These are phyloP conservation scores for Scalopus aquaticus DNA, from an alignment of 2,113 vertebrate genomes.

Conservation along the genomic window DNA sequence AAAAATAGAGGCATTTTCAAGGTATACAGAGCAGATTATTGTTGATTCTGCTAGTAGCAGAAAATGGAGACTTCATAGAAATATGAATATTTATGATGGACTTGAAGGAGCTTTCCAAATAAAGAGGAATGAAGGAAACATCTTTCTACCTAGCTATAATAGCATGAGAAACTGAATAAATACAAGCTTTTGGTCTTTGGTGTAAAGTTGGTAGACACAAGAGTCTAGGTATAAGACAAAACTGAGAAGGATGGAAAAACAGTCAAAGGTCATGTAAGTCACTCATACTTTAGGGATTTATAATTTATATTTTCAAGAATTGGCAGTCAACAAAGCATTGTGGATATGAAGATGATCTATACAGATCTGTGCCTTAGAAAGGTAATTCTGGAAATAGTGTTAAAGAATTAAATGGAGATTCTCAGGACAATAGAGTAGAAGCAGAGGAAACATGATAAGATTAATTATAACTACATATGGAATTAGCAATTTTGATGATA, in stretches of 20 bases:
- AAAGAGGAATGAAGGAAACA: neutral
- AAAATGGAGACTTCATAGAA: neutral
- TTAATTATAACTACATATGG: neutral
- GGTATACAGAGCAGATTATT: neutral
- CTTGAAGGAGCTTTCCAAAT: neutral
- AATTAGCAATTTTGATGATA: neutral
- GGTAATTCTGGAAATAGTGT: neutral
- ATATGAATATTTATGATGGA: neutral
- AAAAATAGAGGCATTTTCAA: neutral
- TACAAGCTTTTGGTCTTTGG: neutral
- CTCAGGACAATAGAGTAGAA: neutral
- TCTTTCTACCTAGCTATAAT: neutral
- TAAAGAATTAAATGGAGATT: neutral
- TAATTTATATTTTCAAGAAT: neutral
- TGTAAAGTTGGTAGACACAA: neutral
- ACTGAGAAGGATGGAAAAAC: neutral
- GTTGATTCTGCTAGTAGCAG: neutral
- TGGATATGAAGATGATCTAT: neutral
- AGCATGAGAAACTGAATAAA: neutral
- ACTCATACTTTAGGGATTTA: neutral
- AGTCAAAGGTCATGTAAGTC: neutral
- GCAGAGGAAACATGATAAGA: neutral
- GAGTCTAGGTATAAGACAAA: neutral
- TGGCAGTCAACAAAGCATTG: neutral
- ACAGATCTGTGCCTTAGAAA: neutral